phyloP scores from a whole-genome alignment of 2,113 vertebrate species.

The Alligator sinensis region DNA sequence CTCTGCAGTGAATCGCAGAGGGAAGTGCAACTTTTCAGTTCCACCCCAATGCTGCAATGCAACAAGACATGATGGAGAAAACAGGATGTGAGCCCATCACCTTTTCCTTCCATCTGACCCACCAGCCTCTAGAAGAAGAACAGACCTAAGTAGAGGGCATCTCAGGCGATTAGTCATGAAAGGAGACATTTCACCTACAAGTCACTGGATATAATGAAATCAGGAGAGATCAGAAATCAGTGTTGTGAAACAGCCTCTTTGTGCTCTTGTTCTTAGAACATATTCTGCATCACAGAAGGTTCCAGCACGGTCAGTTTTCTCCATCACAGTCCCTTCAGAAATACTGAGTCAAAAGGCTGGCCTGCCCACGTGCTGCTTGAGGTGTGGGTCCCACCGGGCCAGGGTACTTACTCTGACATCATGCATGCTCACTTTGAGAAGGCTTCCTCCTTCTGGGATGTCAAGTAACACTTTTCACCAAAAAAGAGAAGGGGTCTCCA shows the following conservation, averaged over 20 bases:
- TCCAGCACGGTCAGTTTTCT: neutral
- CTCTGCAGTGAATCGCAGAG: rapidly evolving
- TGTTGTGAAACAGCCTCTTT: rapidly evolving
- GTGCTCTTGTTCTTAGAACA: rapidly evolving
- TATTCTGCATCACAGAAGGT: neutral
- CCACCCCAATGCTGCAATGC: neutral
- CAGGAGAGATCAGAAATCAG: neutral
- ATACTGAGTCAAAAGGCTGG: neutral
- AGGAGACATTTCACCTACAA: neutral
- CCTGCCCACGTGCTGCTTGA: rapidly evolving
- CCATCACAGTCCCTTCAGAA: neutral
- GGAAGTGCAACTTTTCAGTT: rapidly evolving
- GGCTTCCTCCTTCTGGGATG: neutral
- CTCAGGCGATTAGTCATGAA: neutral
- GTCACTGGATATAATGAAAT: neutral
- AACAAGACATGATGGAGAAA: neutral
- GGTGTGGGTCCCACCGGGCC: neutral
- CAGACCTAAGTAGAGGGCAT: neutral
- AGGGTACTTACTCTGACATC: neutral
- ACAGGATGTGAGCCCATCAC: slow-evolving; percentile 24
- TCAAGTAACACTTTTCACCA: too few relatives aligned
- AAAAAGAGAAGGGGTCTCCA: rapidly evolving
- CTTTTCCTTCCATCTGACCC: neutral
- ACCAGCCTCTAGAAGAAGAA: neutral
- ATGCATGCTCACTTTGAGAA: neutral